Base-by-base conservation (phyloP, 1,140 invertebrate species). In the Drosophila funebris region DNA sequence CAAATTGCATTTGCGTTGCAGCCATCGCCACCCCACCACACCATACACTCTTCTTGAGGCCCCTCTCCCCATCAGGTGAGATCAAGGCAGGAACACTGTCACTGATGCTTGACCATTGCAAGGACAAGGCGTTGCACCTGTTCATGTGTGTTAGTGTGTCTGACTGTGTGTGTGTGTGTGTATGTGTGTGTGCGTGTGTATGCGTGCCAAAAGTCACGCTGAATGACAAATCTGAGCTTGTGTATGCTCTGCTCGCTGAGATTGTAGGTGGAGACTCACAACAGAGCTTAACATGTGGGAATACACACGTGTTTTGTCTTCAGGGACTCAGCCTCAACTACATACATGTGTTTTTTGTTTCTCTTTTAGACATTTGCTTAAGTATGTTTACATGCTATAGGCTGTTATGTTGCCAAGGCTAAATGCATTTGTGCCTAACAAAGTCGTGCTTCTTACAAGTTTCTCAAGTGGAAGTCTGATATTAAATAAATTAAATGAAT, bases 1-100 rank as follows among this genome's bases (percentile, higher is more conserved):
- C 83, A 87, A 87, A 87, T 87, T 87, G 82, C 79, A 84, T 83
- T 83, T 83, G 57, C 66, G 14, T 44, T 68, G 73, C 78, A 63
- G 16, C 53, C 24, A n/a, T 61, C 14, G 14, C 11, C 46, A 48
- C 7, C 13, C 7, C 18, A 44, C 20, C 18, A 0, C 22, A 6
- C 29, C n/a, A 22, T 48, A 8, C 11, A 1, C 24, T 11, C 24
- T 50, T 22, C 48, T 20, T 9, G 29, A n/a, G 20, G n/a, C n/a
- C n/a, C n/a, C n/a, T n/a, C n/a, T n/a, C 8, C n/a, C n/a, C 18
- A 3, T 20, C 69, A 13, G 36, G 14, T 62, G 78, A 76, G 67
- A 67, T 76, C 75, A 73, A 80, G 77, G 56, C 43, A 48, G 63
- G 18, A 13, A 64, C 67, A 69, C 62, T 13, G 18, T 52, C 14